phyloP scores from a whole-genome alignment of 2,113 vertebrate genomes.

The Peucedramus taeniatus region DNA sequence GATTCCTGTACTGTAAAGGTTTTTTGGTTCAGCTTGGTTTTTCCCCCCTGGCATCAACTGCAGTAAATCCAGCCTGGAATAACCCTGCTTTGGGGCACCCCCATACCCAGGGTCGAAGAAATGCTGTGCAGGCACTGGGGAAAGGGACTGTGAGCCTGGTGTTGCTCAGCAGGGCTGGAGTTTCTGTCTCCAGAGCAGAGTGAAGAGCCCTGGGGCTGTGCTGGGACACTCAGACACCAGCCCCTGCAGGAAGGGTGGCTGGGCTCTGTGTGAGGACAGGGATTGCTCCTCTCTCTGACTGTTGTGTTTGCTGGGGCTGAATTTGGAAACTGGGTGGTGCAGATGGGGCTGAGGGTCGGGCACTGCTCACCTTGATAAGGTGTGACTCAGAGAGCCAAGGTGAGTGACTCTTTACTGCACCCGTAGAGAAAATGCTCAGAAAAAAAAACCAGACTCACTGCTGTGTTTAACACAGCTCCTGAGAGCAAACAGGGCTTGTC shows the following conservation, averaged over 20 bases:
- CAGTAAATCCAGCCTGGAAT: background rate
- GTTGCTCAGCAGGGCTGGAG: background rate
- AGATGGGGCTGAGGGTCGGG: background rate
- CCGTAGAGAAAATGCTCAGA: background rate
- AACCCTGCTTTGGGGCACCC: background rate
- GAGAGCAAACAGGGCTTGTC: background rate
- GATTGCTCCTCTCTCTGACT: background rate
- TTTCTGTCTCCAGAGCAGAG: background rate
- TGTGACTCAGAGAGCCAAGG: background rate
- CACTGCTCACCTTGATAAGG: background rate
- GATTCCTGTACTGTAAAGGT: background rate
- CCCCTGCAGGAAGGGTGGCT: background rate
- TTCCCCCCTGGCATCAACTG: background rate
- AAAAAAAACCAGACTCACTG: rapidly evolving
- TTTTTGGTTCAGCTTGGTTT: background rate
- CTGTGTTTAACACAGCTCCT: background rate
- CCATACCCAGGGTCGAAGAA: background rate
- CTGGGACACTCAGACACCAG: background rate
- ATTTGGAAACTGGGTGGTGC: background rate
- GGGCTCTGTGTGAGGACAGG: background rate
- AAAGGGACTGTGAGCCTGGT: background rate
- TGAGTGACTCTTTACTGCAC: background rate
- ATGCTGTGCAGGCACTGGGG: background rate
- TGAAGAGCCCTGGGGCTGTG: background rate
- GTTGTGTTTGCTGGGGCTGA: background rate